Percentiles rank a stretch among this genome's conserved stretches.
These are phyloP conservation scores for Thymelicus lineola DNA, from an alignment of 2,888 invertebrate species.

Conservation along the genomic window DNA sequence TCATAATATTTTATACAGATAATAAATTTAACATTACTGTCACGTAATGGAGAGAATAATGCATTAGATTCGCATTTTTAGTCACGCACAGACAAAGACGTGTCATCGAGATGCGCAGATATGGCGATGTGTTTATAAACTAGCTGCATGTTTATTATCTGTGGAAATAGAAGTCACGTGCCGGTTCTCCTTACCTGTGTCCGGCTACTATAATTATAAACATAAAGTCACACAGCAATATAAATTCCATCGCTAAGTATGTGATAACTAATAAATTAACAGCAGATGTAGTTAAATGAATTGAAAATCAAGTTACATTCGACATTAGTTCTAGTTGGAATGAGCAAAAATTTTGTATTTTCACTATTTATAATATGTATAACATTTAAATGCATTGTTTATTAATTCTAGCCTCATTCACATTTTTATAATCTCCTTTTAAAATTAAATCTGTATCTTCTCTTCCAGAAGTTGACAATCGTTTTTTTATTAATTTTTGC, in stretches of 20 bases:
- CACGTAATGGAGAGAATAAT: slow-evolving; percentile 27
- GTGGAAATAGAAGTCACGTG: background rate
- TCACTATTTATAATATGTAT: too few species aligned
- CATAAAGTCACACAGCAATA: background rate
- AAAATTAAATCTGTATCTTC: too few species aligned
- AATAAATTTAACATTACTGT: slow-evolving; percentile 24
- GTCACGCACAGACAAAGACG: slow-evolving; percentile 11
- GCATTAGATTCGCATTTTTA: slow-evolving; percentile 17
- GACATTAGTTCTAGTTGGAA: too few species aligned
- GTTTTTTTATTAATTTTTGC: too few species aligned
- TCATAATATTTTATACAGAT: background rate
- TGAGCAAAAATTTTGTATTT: too few species aligned
- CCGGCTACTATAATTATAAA: background rate
- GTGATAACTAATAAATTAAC: too few species aligned
- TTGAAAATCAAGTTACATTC: too few species aligned
- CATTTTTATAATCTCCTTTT: too few species aligned
- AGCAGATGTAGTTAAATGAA: too few species aligned
- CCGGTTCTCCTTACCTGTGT: background rate
- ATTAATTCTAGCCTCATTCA: too few species aligned
- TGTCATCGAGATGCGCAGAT: slow-evolving; percentile 18
- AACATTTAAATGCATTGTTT: too few species aligned
- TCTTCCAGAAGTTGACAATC: too few species aligned
- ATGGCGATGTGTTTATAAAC: slow-evolving; percentile 12
- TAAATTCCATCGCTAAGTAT: background rate
- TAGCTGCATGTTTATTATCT: background rate